phyloP scores from a whole-genome alignment of 2,113 vertebrate genomes.

The Motacilla alba region DNA sequence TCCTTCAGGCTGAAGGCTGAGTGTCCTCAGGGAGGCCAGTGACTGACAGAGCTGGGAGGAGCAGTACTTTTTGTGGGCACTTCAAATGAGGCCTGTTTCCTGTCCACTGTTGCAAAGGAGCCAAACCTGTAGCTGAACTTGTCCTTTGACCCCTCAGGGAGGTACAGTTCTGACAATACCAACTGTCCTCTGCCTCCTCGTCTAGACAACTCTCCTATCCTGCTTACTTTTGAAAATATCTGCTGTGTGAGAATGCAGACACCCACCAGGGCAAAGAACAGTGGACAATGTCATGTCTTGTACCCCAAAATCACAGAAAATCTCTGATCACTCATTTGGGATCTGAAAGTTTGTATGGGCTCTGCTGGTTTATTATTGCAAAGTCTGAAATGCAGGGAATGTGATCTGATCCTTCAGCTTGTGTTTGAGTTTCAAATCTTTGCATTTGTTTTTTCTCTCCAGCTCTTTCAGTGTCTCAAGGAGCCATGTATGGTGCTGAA shows the following conservation, averaged over 20 bases:
- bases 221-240: neutral
- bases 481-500: neutral
- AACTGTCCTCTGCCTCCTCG: neutral
- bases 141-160: neutral
- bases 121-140: neutral
- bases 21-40: neutral
- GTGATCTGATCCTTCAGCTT: neutral
- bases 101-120: neutral
- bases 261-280: neutral
- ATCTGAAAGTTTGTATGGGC: neutral
- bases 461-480: neutral
- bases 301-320: neutral
- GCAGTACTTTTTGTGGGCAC: neutral
- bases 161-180: neutral
- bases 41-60: neutral
- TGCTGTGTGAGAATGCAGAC: neutral
- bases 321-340: neutral
- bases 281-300: neutral
- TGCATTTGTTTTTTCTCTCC: neutral
- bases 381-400: neutral
- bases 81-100: neutral
- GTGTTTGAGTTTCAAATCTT: neutral
- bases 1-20: neutral
- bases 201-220: neutral
- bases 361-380: slow-evolving; percentile 36